phyloP scores from a whole-genome alignment of 37 sponge, comb jelly and placozoan genomes.

The Bolinopsis microptera region DNA sequence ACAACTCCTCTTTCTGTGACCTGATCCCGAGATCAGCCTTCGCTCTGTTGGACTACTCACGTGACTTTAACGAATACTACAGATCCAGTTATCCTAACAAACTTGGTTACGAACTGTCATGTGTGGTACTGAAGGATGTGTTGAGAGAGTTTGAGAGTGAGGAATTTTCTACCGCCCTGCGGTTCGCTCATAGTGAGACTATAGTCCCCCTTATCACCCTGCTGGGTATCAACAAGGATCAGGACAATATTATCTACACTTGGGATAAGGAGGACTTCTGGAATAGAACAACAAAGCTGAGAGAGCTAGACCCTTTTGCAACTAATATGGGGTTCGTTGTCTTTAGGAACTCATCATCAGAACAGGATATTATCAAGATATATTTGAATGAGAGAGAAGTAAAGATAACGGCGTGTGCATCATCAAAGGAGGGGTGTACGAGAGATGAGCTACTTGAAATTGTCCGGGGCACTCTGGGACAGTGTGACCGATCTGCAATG shows the following conservation, averaged over 20 bases:
- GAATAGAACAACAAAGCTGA: neutral
- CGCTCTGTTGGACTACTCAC: neutral
- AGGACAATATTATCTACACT: neutral
- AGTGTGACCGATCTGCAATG: neutral
- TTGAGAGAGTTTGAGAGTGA: neutral
- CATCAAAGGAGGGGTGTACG: neutral
- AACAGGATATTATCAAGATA: neutral
- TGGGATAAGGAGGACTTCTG: neutral
- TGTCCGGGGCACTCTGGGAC: neutral
- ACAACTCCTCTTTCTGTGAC: neutral
- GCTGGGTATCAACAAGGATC: neutral
- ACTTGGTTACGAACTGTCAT: neutral
- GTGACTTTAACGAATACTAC: neutral
- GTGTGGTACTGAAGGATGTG: neutral
- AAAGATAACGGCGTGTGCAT: neutral
- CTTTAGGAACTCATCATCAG: neutral
- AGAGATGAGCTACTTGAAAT: neutral
- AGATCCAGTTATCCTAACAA: neutral
- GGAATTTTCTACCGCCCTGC: neutral
- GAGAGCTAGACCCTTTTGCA: neutral
- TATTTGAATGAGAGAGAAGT: neutral
- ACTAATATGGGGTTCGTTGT: neutral
- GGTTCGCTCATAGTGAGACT: constrained; percentile 8
- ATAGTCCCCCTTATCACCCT: neutral
- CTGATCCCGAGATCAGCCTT: neutral